These are phyloP conservation scores for Strigamia transsilvanica DNA, from an alignment of 2,888 invertebrate genomes.

Conservation along the genomic window DNA sequence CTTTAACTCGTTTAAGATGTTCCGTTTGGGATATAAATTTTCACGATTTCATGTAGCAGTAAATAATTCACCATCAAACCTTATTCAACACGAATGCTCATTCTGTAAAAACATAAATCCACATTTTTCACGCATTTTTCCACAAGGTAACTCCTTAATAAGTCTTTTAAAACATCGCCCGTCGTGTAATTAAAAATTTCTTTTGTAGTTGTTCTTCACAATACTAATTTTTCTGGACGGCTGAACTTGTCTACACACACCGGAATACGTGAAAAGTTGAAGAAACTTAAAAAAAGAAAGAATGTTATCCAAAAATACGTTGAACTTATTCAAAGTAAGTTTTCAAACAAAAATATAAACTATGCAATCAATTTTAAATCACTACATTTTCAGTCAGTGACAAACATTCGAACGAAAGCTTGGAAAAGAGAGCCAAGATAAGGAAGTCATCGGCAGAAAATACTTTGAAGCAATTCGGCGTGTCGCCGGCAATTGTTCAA, in stretches of 20 bases:
- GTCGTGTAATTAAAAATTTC: not conserved
- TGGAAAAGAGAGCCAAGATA: not conserved
- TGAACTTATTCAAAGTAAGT: conserved; percentile 12
- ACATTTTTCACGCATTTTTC: not conserved
- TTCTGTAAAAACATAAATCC: not conserved
- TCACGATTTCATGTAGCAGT: not conserved
- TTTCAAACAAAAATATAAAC: not conserved
- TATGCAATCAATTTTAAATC: not conserved
- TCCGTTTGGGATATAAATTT: not conserved
- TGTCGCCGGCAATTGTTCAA: not conserved
- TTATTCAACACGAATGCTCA: not conserved
- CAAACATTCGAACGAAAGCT: not conserved
- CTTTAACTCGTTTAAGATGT: not conserved
- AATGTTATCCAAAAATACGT: not conserved
- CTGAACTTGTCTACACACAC: not conserved
- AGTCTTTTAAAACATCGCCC: not conserved
- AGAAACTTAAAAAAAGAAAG: not conserved
- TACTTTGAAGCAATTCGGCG: conserved; percentile 26
- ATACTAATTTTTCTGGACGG: not conserved
- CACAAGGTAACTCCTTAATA: not conserved
- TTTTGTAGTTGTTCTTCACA: not conserved
- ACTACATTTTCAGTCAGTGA: not conserved
- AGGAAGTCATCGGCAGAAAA: not conserved
- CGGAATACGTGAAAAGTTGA: not conserved
- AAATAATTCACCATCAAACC: not conserved